Conservation (phyloP, 2,888 invertebrate genomes). For the Auanema sp. region DNA sequence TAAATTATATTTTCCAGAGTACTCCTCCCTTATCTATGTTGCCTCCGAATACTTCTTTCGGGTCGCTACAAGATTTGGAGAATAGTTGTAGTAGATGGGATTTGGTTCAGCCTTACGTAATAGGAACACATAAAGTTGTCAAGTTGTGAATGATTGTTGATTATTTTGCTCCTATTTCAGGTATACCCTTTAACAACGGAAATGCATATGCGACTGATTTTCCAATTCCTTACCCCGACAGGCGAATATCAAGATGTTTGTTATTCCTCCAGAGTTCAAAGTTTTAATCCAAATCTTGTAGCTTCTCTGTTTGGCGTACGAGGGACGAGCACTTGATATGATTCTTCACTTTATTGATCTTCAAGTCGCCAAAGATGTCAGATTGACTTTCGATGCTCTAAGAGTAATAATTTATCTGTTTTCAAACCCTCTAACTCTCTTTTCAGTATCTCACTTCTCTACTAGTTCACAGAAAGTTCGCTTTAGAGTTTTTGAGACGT, state of each 20-base stretch:
- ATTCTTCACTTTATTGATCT: constrained; percentile 88
- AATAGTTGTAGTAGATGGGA: constrained; percentile 78
- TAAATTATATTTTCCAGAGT: too few relatives aligned
- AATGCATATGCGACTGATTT: constrained; percentile 87
- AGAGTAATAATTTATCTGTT: constrained; percentile 66
- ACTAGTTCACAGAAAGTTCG: constrained; percentile 96
- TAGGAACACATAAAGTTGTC: constrained; percentile 81
- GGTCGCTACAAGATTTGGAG: constrained; percentile 32
- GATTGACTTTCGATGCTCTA: constrained; percentile 91
- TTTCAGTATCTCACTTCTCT: constrained; percentile 83
- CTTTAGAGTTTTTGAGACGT: constrained; percentile 87
- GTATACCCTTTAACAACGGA: constrained; percentile 81
- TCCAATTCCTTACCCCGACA: constrained; percentile 91
- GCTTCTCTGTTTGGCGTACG: constrained; percentile 89
- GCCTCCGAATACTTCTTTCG: constrained; percentile 17
- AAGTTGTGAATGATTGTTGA: constrained; percentile 55
- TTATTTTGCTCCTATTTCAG: constrained; percentile 6
- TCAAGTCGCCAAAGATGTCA: constrained; percentile 82
- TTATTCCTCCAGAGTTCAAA: constrained; percentile 7
- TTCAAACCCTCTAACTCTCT: not conserved
- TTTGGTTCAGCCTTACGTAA: constrained; percentile 82
- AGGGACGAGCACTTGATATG: constrained; percentile 81
- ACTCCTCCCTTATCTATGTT: too few relatives aligned
- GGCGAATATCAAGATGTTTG: constrained; percentile 85
- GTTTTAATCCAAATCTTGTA: constrained; percentile 65